These are phyloP conservation scores for Chauna torquata DNA, from an alignment of 2,113 vertebrate species.

Conservation along the genomic window DNA sequence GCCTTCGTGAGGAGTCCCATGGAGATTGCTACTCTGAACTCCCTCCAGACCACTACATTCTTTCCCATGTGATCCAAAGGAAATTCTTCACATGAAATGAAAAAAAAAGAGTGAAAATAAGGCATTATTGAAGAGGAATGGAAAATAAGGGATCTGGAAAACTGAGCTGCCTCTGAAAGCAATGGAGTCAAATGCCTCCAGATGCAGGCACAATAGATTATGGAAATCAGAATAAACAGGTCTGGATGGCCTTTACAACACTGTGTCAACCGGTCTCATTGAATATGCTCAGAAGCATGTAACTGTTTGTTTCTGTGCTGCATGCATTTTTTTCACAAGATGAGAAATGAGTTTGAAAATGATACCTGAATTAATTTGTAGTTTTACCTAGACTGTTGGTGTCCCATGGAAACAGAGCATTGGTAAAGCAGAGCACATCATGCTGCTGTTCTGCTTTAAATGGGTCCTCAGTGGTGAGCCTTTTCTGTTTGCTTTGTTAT, in stretches of 20 bases:
- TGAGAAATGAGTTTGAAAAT: constrained; percentile 5
- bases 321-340: background rate
- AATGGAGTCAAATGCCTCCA: background rate
- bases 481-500: background rate
- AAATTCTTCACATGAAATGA: background rate
- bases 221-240: constrained; percentile 29
- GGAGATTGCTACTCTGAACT: background rate
- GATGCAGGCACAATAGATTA: background rate
- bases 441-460: background rate
- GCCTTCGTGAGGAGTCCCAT: background rate
- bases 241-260: background rate
- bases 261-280: background rate
- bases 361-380: background rate
- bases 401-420: background rate
- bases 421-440: background rate
- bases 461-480: rapidly evolving
- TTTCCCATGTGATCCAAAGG: background rate
- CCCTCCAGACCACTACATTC: background rate
- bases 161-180: background rate
- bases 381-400: background rate
- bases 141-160: constrained; percentile 5
- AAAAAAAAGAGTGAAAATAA: background rate
- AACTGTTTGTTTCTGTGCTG: constrained; percentile 27
- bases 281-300: background rate
- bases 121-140: background rate